Base-by-base conservation (phyloP, 1,140 invertebrate species). In the Limonius californicus region DNA sequence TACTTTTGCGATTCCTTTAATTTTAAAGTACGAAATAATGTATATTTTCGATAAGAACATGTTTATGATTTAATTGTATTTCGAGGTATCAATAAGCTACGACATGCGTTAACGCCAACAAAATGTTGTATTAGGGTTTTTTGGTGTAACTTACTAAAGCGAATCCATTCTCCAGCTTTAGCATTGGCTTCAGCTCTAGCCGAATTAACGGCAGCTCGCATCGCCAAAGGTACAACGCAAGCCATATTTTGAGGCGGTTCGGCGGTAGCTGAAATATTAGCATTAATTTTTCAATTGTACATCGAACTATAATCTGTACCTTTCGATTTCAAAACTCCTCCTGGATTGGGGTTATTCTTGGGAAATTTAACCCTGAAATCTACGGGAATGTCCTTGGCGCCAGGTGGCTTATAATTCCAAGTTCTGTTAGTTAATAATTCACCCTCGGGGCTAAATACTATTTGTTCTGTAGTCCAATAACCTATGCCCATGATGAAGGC, bases 401-500 rank as follows among this genome's bases (percentile, higher is more conserved):
- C 86, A 1, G 90, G 91, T 9, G 87, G 84, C 71, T 94, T 92
- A 74, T 94, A 95, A 60, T 84, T 89, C 91, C 92, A 95, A 32
- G 91, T 90, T 57, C 88, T 82, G 70, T 88, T 83, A 11, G 89
- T 93, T 0, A 91, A 78, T 6, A 89, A 74, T 62, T 80, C 76
- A 12, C 89, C 92, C 14, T 86, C 87, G 11, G 79, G 74, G 70
- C 89, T 84, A 67, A 86, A 89, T 3, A 87, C 77, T 27, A 91
- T 69, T 63, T 89, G 82, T 74, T 95, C 92, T 2, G 79, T 83
- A 0, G 89, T 85, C 84, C 86, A 92, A 67, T 89, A 89, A 3
- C 93, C 93, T 9, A 92, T 71, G 3, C 90, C 91, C 92, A 95
- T 95, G 0, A 94, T 79, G 74, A 92, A 91, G 0, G 89, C 88